These are phyloP conservation scores for Gryllus bimaculatus DNA, from an alignment of 1,140 invertebrate genomes.

Conservation along the genomic window DNA sequence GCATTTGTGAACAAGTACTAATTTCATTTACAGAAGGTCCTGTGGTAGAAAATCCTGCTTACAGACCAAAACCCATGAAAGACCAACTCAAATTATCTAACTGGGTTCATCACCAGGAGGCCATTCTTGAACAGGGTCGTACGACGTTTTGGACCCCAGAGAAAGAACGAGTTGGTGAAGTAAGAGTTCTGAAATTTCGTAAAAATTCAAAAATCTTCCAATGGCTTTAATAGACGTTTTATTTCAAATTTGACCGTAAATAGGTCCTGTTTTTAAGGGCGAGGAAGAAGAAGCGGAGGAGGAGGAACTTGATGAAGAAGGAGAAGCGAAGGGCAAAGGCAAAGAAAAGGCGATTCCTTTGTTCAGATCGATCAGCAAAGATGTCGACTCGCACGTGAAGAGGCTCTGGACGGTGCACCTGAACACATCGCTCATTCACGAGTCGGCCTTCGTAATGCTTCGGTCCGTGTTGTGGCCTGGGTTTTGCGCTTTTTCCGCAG, in stretches of 20 bases:
- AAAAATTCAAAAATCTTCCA: no score
- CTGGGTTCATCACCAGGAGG: conserved; percentile 10
- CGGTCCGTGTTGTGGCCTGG: conserved; percentile 69
- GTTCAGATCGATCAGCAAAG: background rate
- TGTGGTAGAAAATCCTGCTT: conserved; percentile 10
- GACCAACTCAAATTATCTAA: background rate
- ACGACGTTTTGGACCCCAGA: conserved; percentile 1
- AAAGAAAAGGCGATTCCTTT: background rate
- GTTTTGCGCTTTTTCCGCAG: conserved; percentile 50
- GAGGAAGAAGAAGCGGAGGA: background rate
- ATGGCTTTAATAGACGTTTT: no score
- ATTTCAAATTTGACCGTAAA: no score
- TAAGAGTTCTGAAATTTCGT: background rate
- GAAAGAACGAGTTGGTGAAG: conserved; percentile 9
- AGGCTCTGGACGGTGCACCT: background rate
- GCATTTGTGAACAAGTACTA: background rate
- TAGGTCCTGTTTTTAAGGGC: no score
- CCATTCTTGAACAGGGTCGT: conserved; percentile 10
- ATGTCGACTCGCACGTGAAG: background rate
- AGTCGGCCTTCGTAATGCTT: conserved; percentile 50
- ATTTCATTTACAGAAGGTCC: background rate
- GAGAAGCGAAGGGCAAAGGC: background rate
- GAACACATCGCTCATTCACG: conserved; percentile 26
- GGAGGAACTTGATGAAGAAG: background rate
- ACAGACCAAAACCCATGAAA: background rate